Evolutionary conservation across 2,113 vertebrate species (phyloP).

Genomic region (Eptesicus fuscus): DNA sequence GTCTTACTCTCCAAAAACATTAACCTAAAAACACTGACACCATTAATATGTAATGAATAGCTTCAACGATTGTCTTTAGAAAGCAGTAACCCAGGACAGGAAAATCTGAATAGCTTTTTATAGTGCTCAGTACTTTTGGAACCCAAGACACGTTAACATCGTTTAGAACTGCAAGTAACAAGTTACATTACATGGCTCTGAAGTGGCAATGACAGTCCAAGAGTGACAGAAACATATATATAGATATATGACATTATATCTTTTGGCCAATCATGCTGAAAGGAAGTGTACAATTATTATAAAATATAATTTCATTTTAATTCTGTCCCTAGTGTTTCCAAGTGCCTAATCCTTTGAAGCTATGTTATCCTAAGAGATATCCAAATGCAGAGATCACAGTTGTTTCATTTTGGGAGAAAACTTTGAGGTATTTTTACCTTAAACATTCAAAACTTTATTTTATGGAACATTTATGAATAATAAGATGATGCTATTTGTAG

Average conservation of each 20-base stretch:
- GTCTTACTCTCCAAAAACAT: neutral
- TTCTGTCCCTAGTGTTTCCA: neutral
- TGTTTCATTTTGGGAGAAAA: neutral
- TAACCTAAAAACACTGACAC: neutral
- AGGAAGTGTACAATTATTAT: neutral
- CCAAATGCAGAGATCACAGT: neutral
- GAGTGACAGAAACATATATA: neutral
- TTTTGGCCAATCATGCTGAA: neutral
- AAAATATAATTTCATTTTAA: neutral
- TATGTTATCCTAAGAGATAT: neutral
- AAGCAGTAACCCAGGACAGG: neutral
- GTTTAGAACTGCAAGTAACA: neutral
- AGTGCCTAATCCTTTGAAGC: neutral
- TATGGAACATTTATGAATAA: neutral
- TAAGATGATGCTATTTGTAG: neutral
- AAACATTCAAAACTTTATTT: constrained; percentile 14
- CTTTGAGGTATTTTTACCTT: neutral
- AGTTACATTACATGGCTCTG: neutral
- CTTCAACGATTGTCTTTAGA: neutral
- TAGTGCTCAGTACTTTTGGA: neutral
- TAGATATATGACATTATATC: neutral
- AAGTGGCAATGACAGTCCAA: neutral
- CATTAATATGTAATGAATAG: neutral
- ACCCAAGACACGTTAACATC: neutral
- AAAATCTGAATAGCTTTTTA: neutral